Evolutionary conservation across 2,113 vertebrate genomes (phyloP).

Genomic region (Lagopus leucura): DNA sequence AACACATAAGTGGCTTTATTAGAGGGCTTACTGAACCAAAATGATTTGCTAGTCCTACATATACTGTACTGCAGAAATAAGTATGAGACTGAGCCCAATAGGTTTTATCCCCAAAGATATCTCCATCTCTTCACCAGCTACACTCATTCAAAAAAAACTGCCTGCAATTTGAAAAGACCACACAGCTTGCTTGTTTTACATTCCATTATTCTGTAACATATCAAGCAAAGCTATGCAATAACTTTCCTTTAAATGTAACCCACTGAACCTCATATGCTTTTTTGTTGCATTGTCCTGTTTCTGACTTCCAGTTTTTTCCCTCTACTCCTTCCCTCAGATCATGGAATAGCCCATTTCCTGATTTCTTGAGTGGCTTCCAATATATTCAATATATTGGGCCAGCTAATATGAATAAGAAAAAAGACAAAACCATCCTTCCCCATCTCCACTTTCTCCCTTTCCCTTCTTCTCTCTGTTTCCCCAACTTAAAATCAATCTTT

Average conservation of each 20-base stretch:
- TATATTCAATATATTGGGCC: neutral
- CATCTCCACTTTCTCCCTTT: neutral
- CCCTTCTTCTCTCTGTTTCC: neutral
- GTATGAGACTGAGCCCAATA: neutral
- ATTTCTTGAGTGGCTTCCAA: neutral
- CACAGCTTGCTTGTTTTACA: neutral
- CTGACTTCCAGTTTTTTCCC: neutral
- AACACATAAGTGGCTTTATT: neutral
- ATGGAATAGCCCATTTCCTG: neutral
- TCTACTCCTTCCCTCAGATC: fast-evolving
- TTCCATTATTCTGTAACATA: neutral
- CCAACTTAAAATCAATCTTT: neutral
- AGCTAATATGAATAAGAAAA: neutral
- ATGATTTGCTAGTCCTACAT: neutral
- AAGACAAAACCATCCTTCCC: neutral
- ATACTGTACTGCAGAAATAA: neutral
- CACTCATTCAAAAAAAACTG: neutral
- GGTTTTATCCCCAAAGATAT: neutral
- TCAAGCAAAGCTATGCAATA: neutral
- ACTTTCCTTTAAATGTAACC: neutral
- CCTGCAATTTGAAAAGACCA: neutral
- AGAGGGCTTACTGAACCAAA: neutral
- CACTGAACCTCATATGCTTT: neutral
- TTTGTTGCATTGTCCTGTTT: neutral
- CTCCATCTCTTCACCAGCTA: neutral